phyloP scores from a whole-genome alignment of 2,113 vertebrate species.

The Rhipidura dahli region DNA sequence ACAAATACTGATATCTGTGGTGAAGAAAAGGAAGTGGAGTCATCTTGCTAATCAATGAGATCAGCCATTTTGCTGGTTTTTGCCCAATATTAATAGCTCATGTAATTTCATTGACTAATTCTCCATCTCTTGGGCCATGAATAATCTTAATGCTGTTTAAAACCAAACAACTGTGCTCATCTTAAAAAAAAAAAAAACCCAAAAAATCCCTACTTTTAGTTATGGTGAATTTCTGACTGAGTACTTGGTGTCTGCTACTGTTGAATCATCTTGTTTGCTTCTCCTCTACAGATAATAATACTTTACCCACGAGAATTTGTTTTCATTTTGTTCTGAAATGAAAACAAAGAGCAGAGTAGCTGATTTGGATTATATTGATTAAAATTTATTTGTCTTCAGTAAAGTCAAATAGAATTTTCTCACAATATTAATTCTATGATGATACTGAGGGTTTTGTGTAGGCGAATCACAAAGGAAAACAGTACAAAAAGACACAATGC shows the following conservation, averaged over 20 bases:
- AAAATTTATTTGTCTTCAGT: conserved; percentile 38
- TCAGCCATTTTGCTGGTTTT: not conserved
- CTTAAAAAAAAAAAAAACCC: not conserved
- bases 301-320: conserved; percentile 26
- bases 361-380: conserved; percentile 55
- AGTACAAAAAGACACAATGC: not conserved
- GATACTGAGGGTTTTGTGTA: not conserved
- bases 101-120: not conserved
- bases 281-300: not conserved
- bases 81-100: not conserved
- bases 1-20: not conserved
- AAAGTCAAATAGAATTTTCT: conserved; percentile 42
- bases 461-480: not conserved
- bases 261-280: not conserved
- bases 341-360: conserved; percentile 41
- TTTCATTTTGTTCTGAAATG: conserved; percentile 57
- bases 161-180: not conserved
- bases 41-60: not conserved
- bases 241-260: not conserved
- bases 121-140: not conserved
- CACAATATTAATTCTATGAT: not conserved
- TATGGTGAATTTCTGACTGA: not conserved
- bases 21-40: not conserved
- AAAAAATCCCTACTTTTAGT: not conserved
- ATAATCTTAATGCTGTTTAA: not conserved